Evolutionary conservation across 2,113 vertebrate genomes (phyloP).

Genomic region (Indicator maculatus): DNA sequence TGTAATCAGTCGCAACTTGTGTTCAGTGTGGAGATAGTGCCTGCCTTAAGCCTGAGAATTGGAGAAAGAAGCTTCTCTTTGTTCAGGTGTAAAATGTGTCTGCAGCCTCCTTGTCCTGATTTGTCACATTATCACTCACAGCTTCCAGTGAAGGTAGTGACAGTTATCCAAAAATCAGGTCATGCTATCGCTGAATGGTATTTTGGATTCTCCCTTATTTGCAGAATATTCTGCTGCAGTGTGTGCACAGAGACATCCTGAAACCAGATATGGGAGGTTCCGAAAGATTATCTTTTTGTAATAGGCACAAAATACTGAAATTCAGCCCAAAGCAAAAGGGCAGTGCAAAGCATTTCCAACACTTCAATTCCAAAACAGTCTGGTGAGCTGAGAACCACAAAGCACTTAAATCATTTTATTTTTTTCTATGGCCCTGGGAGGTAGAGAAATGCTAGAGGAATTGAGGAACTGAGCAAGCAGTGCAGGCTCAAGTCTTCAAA

Average conservation of each 20-base stretch:
- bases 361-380: background rate
- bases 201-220: background rate
- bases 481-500: background rate
- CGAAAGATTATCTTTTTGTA: background rate
- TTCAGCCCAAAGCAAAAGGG: background rate
- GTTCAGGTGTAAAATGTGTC: constrained; percentile 24
- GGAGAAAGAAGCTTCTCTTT: background rate
- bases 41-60: background rate
- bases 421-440: background rate
- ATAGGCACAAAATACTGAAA: background rate
- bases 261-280: background rate
- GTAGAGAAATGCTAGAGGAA: background rate
- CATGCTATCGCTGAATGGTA: background rate
- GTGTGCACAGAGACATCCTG: background rate
- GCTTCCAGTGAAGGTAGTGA: background rate
- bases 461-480: background rate
- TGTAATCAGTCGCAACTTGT: background rate
- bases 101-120: constrained; percentile 5
- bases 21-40: background rate
- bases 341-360: background rate
- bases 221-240: background rate
- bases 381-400: background rate
- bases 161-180: constrained; percentile 27
- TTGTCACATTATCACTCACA: background rate
- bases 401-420: background rate